Conservation (phyloP, 2,113 vertebrate genomes). For the Chaetops frenatus region DNA sequence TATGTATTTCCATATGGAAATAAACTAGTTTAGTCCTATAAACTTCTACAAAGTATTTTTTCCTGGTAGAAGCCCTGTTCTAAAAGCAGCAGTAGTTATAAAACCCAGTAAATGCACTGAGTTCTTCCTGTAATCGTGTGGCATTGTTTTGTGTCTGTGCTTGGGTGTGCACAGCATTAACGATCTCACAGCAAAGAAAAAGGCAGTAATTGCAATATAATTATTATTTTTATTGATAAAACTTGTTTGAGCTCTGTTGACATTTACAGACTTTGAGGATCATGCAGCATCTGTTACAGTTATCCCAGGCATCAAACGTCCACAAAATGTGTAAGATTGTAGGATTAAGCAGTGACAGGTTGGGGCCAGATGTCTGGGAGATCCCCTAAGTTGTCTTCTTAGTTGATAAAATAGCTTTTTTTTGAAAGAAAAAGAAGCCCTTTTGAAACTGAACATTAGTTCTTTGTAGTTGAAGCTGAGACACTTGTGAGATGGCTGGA, state of each 20-base stretch:
- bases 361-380: slow-evolving; percentile 52
- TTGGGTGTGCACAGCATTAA: background rate
- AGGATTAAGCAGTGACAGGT: slow-evolving; percentile 50
- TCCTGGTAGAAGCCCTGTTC: background rate
- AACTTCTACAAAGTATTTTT: background rate
- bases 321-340: slow-evolving; percentile 23
- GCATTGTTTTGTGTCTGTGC: background rate
- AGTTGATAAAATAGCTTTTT: background rate
- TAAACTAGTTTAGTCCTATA: background rate
- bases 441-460: slow-evolving; percentile 10
- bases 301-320: slow-evolving; percentile 34
- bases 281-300: background rate
- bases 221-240: slow-evolving; percentile 32
- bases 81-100: background rate
- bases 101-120: background rate
- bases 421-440: too few species aligned
- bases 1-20: background rate
- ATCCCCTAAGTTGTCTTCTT: background rate
- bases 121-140: background rate
- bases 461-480: background rate
- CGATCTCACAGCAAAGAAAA: background rate
- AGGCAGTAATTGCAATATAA: slow-evolving; percentile 4
- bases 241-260: slow-evolving; percentile 28
- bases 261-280: slow-evolving; percentile 42
- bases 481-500: background rate